These are phyloP conservation scores for Idaea dimidiata DNA, from an alignment of 2,888 invertebrate genomes.

Conservation along the genomic window DNA sequence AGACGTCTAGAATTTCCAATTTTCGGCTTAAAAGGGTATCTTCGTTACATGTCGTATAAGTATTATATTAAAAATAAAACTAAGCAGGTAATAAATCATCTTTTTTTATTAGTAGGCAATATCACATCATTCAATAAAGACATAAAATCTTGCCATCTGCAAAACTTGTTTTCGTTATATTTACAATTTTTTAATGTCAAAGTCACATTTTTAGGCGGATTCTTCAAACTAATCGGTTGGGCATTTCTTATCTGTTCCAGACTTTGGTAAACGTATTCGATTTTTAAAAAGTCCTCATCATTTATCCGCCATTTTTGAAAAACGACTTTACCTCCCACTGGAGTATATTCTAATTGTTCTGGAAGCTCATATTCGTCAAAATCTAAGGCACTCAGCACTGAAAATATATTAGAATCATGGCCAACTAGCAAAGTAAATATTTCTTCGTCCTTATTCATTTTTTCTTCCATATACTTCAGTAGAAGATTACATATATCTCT, in stretches of 20 bases:
- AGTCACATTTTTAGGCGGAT: slow-evolving; percentile 45
- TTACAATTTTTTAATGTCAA: slow-evolving; percentile 45
- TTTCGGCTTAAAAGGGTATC: too few species aligned
- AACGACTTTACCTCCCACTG: slow-evolving; percentile 63
- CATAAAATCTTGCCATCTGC: slow-evolving; percentile 47
- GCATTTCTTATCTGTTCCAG: slow-evolving; percentile 47
- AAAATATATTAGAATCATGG: slow-evolving; percentile 60
- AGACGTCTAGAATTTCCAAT: too few species aligned
- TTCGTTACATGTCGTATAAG: too few species aligned
- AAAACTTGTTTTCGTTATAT: slow-evolving; percentile 44
- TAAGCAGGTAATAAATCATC: too few species aligned
- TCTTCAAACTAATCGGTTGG: slow-evolving; percentile 32
- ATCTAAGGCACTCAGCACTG: slow-evolving; percentile 44
- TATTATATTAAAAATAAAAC: background rate
- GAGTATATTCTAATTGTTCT: slow-evolving; percentile 53
- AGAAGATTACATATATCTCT: slow-evolving; percentile 49
- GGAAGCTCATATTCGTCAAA: slow-evolving; percentile 46
- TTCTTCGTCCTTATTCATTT: slow-evolving; percentile 32
- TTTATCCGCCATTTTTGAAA: slow-evolving; percentile 61
- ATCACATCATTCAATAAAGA: slow-evolving; percentile 23
- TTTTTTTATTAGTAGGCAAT: slow-evolving; percentile 6
- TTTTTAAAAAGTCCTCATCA: slow-evolving; percentile 44
- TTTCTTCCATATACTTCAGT: slow-evolving; percentile 44
- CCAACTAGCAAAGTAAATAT: slow-evolving; percentile 53
- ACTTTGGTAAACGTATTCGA: slow-evolving; percentile 56